Evolutionary conservation across 2,113 vertebrate genomes (phyloP), one percentile per base, ranked within the genome.

Genomic region (Syngnathoides biaculeatus): DNA sequence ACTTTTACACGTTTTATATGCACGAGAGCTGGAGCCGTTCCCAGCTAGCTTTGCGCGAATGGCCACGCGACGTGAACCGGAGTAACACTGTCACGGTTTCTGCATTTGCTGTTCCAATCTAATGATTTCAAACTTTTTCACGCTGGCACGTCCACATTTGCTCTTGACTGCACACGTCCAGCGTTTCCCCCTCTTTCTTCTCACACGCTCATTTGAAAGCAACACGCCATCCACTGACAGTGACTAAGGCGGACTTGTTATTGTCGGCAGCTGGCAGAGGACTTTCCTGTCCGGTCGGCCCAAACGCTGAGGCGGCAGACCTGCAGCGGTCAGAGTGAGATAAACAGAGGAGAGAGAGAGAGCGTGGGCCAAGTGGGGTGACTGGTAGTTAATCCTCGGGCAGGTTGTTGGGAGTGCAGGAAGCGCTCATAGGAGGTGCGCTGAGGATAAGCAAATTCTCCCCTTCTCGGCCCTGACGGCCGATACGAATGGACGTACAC

Each of bases 291-390:
- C 86, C 81, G 87, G 87, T 88, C 81, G 86, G 85, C 64, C 77
- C 85, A 88, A 90, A 86, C 39, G 85, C 89, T 89, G 89, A 90
- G 85, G 77, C 85, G 74, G 87, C 89, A 90, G 74, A 89, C 88
- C 73, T 86, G 83, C 45, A 69, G 24, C 14, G 40, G 22, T 52
- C 27, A 50, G 43, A 62, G 39, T 22, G 26, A 78, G 76, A 74
- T 74, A 70, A 79, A 64, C 50, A 42, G 63, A 57, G 72, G 42
- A 42, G 65, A 63, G 69, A 61, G 72, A 74, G 74, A 74, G 79
- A 75, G 82, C 79, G 71, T 67, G 64, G 83, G 69, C 66, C 3
- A 57, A 78, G 73, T 86, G 76, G 82, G 77, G 74, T 81, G 83
- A 82, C 78, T 76, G 78, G 48, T 53, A 57, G 73, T 66, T 83